Evolutionary conservation across 2,888 invertebrate genomes (phyloP), one percentile per base, ranked within the genome.

Genomic region (Poecilus cupreus): DNA sequence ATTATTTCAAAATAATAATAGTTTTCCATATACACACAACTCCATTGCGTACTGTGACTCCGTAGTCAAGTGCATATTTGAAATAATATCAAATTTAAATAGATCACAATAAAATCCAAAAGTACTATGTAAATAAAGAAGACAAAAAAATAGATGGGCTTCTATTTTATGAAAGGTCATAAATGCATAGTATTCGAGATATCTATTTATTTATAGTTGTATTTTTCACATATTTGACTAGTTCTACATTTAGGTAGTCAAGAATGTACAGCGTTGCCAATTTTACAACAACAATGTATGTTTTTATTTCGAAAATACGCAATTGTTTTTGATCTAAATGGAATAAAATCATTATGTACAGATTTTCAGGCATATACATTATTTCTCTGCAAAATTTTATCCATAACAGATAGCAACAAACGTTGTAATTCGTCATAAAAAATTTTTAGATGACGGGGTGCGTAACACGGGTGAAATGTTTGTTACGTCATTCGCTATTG

Each of bases 21-120:
- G 84, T 85, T 85, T 86, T 84, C 87, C 85, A 87, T 84, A 85
- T 83, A 85, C 82, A 86, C 86, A 91, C 90, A 91, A 91, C 92
- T 92, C 92, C 92, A 92, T 92, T 92, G 92, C 92, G 91, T 91
- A 92, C 91, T 90, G 90, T 91, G 92, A 92, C 91, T 92, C 92
- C 91, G 89, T 85, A 90, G 87, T 91, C 92, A 91, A 89, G 85
- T 85, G 84, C 87, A 83, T 64, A 80, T 82, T 82, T 82, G 82
- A 82, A 32, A 70, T 76, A 82, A 70, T 77, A 76, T 22, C 13
- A 77, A 76, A 54, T 80, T 37, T 13, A 22, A 76, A 76, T 74
- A 43, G 22, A 6, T 8, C n/a, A 16, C 24, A 20, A 26, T 75
- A 82, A 81, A 83, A 83, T 81, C 20, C n/a, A 18, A 75, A 72